Evolutionary conservation across 1,140 invertebrate species (phyloP).

Genomic region (Sminthurinus signatus): DNA sequence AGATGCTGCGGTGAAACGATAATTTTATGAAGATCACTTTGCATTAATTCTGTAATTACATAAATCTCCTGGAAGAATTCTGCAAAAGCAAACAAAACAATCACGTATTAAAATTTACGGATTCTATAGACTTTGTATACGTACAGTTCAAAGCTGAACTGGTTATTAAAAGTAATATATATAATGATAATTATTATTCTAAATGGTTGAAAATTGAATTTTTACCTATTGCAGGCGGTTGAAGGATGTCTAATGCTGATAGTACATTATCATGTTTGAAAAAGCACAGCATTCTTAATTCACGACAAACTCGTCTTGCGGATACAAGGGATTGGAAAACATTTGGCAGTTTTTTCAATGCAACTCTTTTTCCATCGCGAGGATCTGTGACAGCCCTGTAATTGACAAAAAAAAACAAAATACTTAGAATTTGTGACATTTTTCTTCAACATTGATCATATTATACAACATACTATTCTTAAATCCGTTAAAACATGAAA

Average conservation of each 20-base stretch:
- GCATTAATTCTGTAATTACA: conserved; percentile 97
- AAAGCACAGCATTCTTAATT: conserved; percentile 98
- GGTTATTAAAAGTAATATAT: no score
- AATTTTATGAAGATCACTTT: conserved; percentile 99
- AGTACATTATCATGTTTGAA: conserved; percentile 99
- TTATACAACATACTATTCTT: no score
- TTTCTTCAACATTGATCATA: no score
- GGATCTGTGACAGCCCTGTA: conserved; percentile 98
- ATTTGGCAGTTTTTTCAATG: conserved; percentile 99
- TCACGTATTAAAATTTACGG: no score
- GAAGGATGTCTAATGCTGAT: conserved; percentile 89
- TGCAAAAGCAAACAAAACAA: no score
- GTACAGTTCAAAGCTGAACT: no score
- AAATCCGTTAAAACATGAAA: no score
- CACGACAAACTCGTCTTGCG: conserved; percentile 94
- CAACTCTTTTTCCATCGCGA: conserved; percentile 92
- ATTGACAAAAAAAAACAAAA: conserved; percentile 41
- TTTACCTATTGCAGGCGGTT: conserved; percentile 92
- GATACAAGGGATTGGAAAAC: conserved; percentile 99
- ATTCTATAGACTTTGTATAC: no score
- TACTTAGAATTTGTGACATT: conserved; percentile 1
- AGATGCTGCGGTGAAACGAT: conserved; percentile 98
- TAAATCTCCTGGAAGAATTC: conserved; percentile 99
- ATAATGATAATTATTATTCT: no score
- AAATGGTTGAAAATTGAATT: no score